A percentile compares a stretch with the other conserved stretches of the same genome.
Evolutionary conservation across 2,888 invertebrate genomes (phyloP).

Genomic region (Nineta flava): DNA sequence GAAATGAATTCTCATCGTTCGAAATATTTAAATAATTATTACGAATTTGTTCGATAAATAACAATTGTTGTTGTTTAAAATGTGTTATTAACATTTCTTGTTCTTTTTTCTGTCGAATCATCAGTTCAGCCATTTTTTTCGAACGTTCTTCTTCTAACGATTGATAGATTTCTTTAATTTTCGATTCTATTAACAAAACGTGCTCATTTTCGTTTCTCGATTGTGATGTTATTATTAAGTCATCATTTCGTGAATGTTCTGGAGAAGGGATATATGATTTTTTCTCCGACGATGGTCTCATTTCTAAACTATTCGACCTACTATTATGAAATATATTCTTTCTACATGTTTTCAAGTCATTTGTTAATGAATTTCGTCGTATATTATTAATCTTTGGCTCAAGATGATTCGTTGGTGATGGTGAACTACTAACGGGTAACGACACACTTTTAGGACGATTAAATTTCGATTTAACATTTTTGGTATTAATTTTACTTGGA

Average conservation of each 20-base stretch:
- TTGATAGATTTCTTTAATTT: conserved; percentile 11
- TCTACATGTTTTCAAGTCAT: background rate
- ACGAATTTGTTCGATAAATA: conserved; percentile 32
- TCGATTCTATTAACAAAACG: background rate
- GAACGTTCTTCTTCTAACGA: conserved; percentile 47
- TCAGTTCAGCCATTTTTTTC: conserved; percentile 40
- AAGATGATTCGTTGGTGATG: conserved; percentile 7
- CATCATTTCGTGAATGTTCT: too few species aligned
- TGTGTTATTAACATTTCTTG: conserved; percentile 43
- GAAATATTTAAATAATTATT: background rate
- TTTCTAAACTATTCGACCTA: background rate
- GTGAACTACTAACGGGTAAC: background rate
- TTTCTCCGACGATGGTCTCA: background rate
- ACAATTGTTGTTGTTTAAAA: conserved; percentile 47
- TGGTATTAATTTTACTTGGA: background rate
- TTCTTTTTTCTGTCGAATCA: conserved; percentile 46
- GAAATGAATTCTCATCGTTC: too few species aligned
- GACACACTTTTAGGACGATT: background rate
- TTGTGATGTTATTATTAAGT: background rate
- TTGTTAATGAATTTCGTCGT: background rate
- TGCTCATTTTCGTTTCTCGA: background rate
- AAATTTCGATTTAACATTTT: background rate
- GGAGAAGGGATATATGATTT: background rate
- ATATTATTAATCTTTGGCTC: background rate
- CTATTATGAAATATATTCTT: background rate